A percentile compares a stretch with the other conserved stretches of the same genome.
phyloP scores from a whole-genome alignment of 1,140 invertebrate genomes.

The Drosophila bocqueti region DNA sequence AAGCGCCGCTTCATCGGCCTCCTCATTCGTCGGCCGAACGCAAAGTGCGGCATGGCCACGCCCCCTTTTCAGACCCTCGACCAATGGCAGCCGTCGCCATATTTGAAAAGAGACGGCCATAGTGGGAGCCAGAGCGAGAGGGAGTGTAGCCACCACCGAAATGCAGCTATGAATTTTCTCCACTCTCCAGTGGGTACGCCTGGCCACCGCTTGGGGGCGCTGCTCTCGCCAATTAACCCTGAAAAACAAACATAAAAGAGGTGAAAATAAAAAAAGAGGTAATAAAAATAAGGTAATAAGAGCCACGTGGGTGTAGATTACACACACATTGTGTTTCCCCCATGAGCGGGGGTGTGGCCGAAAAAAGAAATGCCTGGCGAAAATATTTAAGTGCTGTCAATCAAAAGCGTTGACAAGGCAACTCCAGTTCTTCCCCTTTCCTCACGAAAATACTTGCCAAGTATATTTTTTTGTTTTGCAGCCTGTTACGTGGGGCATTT shows the following conservation, averaged over 20 bases:
- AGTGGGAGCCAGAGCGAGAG: slow-evolving; percentile 24
- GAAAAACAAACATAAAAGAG: slow-evolving; percentile 12
- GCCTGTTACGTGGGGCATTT: slow-evolving; percentile 72
- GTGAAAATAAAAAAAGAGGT: neutral
- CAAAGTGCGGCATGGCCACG: slow-evolving; percentile 10
- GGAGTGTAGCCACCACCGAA: slow-evolving; percentile 59
- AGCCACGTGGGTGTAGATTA: slow-evolving; percentile 32
- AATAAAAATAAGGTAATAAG: slow-evolving; percentile 6
- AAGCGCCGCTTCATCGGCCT: slow-evolving; percentile 15
- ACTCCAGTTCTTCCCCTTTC: neutral
- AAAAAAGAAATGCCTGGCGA: slow-evolving; percentile 60
- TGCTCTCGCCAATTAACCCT: slow-evolving; percentile 29
- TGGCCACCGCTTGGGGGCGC: slow-evolving; percentile 59
- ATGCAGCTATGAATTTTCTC: slow-evolving; percentile 36
- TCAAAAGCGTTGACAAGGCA: slow-evolving; percentile 70
- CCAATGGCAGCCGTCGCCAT: slow-evolving; percentile 72
- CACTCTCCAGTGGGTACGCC: slow-evolving; percentile 49
- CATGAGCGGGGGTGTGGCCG: slow-evolving; percentile 33
- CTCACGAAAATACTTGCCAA: neutral
- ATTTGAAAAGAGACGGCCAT: slow-evolving; percentile 71
- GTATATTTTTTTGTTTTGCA: slow-evolving; percentile 28
- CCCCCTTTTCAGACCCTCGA: slow-evolving; percentile 23
- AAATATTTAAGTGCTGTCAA: slow-evolving; percentile 77
- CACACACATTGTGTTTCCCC: neutral
- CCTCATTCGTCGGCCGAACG: slow-evolving; percentile 28